phyloP scores from a whole-genome alignment of 2,113 vertebrate species.

The Synchiropus splendidus region DNA sequence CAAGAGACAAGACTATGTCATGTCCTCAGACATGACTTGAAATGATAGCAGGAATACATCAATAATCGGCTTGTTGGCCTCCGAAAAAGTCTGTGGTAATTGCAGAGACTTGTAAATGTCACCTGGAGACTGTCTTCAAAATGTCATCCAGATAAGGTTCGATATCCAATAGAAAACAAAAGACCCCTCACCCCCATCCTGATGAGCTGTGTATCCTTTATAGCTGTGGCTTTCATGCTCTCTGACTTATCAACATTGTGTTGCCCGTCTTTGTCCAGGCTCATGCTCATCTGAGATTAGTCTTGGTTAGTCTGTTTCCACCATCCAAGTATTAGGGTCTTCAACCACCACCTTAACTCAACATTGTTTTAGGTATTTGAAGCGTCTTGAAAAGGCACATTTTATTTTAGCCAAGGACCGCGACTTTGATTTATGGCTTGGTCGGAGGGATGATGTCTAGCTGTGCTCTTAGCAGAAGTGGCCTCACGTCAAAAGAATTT shows the following conservation, averaged over 20 bases:
- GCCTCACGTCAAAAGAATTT: too few relatives aligned
- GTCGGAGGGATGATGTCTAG: too few relatives aligned
- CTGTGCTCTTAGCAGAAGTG: too few relatives aligned
- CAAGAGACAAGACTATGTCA: constrained; percentile 6
- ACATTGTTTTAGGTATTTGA: too few relatives aligned
- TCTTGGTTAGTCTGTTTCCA: too few relatives aligned
- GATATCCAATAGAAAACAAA: constrained; percentile 45
- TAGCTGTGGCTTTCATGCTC: constrained; percentile 25
- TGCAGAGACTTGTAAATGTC: constrained; percentile 54
- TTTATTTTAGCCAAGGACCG: too few relatives aligned
- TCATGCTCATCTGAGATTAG: too few relatives aligned
- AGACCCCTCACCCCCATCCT: neutral
- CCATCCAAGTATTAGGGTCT: too few relatives aligned
- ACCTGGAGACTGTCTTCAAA: constrained; percentile 36
- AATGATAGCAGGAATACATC: constrained; percentile 21
- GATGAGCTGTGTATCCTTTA: constrained; percentile 35
- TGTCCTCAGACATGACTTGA: constrained; percentile 23
- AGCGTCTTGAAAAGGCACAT: too few relatives aligned
- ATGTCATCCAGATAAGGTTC: constrained; percentile 56
- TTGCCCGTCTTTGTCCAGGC: constrained; percentile 5
- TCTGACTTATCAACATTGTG: constrained; percentile 29
- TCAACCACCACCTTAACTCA: too few relatives aligned
- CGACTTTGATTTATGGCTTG: too few relatives aligned
- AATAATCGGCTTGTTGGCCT: constrained; percentile 37
- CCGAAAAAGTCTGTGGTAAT: constrained; percentile 27